Base-by-base conservation (phyloP, 2,888 invertebrate genomes). In the Thymelicus lineola region DNA sequence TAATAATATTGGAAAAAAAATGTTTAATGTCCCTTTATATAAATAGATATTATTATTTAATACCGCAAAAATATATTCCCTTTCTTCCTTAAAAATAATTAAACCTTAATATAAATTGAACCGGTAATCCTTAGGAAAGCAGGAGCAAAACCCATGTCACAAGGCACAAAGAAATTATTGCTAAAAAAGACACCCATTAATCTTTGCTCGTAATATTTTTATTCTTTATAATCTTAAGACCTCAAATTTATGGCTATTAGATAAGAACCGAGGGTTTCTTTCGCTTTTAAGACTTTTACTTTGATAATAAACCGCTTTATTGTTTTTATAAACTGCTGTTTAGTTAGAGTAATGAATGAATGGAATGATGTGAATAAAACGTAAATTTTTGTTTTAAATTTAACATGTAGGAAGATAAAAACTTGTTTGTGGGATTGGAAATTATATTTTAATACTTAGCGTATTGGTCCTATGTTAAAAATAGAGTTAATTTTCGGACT, bases 241-340 rank as follows among this genome's bases (percentile, higher is more conserved):
- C 58, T 69, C 63, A 69, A 69, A 69, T 69, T 69, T 69, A 69
- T 69, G 69, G 63, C 69, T 64, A 69, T 69, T 69, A 69, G 69
- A 69, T 69, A 69, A 69, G 69, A 59, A 69, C 48, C 58, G 69
- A 58, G 69, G 69, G 63, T 42, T 63, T 69, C 68, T 62, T 68
- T 63, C 48, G 58, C 63, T 69, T 69, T 69, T 69, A 69, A 69
- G 63, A 69, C 48, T 69, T 69, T 63, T 48, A 64, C 69, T 69
- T 69, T 63, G 62, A 69, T 69, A 63, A 69, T 69, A 69, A 69
- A 63, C 63, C 63, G 48, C 63, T 69, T 69, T 69, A 69, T 69
- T 69, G 63, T 63, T 50, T 50, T 69, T 57, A 63, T 50, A 69
- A 62, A 69, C 57, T 63, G 62, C 0, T 69, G 67, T 67, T 67